These are phyloP conservation scores for Eciton burchellii DNA, from an alignment of 1,140 invertebrate species.

Conservation along the genomic window DNA sequence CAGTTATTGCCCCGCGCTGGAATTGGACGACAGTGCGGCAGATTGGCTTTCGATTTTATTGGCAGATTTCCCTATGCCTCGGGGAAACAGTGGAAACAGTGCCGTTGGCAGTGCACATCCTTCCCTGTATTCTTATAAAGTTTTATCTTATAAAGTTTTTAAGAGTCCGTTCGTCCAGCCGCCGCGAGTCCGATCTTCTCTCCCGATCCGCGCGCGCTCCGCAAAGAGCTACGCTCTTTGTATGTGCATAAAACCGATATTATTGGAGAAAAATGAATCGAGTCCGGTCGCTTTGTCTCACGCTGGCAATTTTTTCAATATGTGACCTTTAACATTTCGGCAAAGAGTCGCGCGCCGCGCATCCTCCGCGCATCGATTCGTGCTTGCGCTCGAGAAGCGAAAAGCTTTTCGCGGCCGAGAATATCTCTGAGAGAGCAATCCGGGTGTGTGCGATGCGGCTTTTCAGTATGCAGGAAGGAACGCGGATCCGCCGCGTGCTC, in stretches of 20 bases:
- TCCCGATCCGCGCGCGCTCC: neutral
- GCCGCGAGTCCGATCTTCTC: too few relatives aligned
- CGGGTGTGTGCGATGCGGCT: neutral
- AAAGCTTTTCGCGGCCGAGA: too few relatives aligned
- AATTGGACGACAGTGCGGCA: constrained; percentile 35
- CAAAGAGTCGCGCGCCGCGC: too few relatives aligned
- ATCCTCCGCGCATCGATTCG: too few relatives aligned
- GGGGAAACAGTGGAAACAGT: constrained; percentile 9
- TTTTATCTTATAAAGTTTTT: too few relatives aligned
- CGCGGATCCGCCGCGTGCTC: constrained; percentile 61
- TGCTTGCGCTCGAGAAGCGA: constrained; percentile 26
- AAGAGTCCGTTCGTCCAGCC: constrained; percentile 38
- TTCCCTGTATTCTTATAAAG: constrained; percentile 28
- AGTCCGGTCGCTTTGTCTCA: neutral
- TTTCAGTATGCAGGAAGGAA: constrained; percentile 53
- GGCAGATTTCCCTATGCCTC: constrained; percentile 41
- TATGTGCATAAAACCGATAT: constrained; percentile 8
- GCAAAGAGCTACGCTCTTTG: neutral
- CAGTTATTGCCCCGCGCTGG: constrained; percentile 3
- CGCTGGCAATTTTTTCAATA: neutral
- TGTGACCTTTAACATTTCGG: neutral
- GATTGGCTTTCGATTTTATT: constrained; percentile 58
- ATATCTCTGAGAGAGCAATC: too few relatives aligned
- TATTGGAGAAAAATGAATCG: constrained; percentile 13
- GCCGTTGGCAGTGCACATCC: constrained; percentile 17